A percentile compares a stretch with the other conserved stretches of the same genome.
Evolutionary conservation across 1,140 invertebrate species (phyloP).

Genomic region (Batillaria attramentaria): DNA sequence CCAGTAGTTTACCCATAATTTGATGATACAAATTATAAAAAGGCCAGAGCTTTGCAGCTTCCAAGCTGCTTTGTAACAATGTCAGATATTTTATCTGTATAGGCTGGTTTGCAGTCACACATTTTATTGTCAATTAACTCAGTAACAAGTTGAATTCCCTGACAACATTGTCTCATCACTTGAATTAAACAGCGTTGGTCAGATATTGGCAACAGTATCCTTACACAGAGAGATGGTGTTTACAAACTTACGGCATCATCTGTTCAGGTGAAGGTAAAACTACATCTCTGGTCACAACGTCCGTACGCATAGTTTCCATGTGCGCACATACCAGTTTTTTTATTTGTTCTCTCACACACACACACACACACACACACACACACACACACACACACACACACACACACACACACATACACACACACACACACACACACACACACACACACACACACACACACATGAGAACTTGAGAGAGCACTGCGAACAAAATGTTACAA

Average conservation of each 20-base stretch:
- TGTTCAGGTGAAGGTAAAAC: neutral
- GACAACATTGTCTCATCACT: no score
- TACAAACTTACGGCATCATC: neutral
- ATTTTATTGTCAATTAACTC: no score
- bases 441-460: conserved; percentile 16
- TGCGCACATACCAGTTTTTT: neutral
- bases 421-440: conserved; percentile 5
- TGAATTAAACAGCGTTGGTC: no score
- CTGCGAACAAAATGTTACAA: no score
- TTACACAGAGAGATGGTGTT: neutral
- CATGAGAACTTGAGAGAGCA: no score
- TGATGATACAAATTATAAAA: no score
- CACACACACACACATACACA: neutral
- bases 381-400: conserved; percentile 18
- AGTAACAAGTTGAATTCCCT: no score
- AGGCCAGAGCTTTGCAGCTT: no score
- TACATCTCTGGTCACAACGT: neutral
- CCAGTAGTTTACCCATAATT: no score
- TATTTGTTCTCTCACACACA: neutral
- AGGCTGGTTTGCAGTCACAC: no score
- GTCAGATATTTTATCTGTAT: no score
- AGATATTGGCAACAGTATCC: neutral
- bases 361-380: conserved; percentile 13
- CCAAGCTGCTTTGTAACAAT: no score
- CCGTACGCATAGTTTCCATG: neutral